Evolutionary conservation across 2,113 vertebrate genomes (phyloP), one percentile per base, ranked within the genome.

Genomic region (Orthonyx spaldingii): DNA sequence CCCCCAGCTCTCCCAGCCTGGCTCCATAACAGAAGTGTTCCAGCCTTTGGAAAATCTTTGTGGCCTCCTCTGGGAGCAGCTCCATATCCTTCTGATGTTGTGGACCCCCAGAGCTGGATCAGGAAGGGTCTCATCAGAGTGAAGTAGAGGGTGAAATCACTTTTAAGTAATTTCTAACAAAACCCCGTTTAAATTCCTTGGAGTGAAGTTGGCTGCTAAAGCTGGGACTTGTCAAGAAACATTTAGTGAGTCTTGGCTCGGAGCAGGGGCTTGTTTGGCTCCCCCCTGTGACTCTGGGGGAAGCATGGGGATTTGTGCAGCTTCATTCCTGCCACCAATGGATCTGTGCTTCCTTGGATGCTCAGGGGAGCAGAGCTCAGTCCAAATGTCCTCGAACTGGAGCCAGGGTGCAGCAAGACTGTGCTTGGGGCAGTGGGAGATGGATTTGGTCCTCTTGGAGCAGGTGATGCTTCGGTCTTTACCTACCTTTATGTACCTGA

Each of bases 221-320:
- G 16, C 28, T 50, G 39, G 28, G n/a, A 24, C 14, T 57, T 74
- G 35, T 16, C 37, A 33, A 27, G 64, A 8, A 3, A 21, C 9
- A 1, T 60, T 30, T 5, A n/a, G 9, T 3, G 53, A 69, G 41
- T 11, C 30, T 87, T 41, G 32, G 12, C 75, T 61, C 20, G 23
- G 75, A 39, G 13, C 21, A 27, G 64, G 56, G 49, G 6, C 24
- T 41, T 13, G 30, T 39, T 79, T 7, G 2, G 27, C 7, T 85
- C 20, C 14, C 14, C 20, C 33, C 27, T 13, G 10, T 28, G 16
- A 6, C 41, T 10, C 2, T 10, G 63, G 16, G 49, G 16, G 2
- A 9, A 9, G 2, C 10, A 28, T 7, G n/a, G 26, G 30, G 12
- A 41, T 42, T 65, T 4, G 0, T 3, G 6, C 35, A 32, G 24